These are phyloP conservation scores for Dinomys branickii DNA, from an alignment of 2,113 vertebrate genomes.

Conservation along the genomic window DNA sequence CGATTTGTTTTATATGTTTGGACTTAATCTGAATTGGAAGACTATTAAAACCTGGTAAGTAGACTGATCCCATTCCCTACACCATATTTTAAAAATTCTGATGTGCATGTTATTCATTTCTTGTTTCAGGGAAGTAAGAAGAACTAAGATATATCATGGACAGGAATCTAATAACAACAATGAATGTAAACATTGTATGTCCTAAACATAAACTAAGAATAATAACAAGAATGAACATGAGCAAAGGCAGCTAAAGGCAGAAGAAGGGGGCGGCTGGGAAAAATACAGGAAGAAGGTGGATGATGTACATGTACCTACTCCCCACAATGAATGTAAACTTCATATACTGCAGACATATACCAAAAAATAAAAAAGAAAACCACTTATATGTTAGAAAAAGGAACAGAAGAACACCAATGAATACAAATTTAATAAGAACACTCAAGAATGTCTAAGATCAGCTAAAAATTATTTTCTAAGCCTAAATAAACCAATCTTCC, in stretches of 20 bases:
- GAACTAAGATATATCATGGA: neutral
- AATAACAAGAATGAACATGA: neutral
- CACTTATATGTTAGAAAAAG: neutral
- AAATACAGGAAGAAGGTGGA: neutral
- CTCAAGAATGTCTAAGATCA: neutral
- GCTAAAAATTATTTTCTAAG: neutral
- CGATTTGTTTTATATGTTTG: neutral
- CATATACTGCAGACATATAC: neutral
- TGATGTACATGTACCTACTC: neutral
- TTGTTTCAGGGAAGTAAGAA: neutral
- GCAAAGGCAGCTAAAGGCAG: neutral
- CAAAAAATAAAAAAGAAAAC: neutral
- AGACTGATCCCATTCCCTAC: neutral
- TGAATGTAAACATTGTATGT: neutral
- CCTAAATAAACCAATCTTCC: neutral
- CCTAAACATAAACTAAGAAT: neutral
- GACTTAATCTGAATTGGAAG: neutral
- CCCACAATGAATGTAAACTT: neutral
- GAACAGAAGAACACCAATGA: neutral
- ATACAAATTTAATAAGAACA: neutral
- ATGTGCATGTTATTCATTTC: neutral
- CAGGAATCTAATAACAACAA: neutral
- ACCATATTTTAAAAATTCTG: neutral
- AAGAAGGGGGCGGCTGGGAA: neutral
- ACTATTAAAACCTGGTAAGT: neutral